These are phyloP conservation scores for Tetropium fuscum DNA, from an alignment of 2,888 invertebrate genomes.

Conservation along the genomic window DNA sequence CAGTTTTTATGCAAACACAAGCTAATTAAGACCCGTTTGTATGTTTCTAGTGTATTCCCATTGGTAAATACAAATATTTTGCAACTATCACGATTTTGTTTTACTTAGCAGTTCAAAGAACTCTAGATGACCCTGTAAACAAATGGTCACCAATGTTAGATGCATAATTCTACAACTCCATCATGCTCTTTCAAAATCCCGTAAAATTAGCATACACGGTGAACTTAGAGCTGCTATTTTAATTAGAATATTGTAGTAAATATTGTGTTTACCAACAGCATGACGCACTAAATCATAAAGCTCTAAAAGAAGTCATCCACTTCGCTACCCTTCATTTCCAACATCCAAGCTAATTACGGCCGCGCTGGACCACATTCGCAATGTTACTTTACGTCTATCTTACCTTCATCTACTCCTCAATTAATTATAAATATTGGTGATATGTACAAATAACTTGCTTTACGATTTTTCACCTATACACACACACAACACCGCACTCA, in stretches of 20 bases:
- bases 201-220: neutral
- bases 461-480: constrained; percentile 53
- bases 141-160: constrained; percentile 29
- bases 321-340: constrained; percentile 21
- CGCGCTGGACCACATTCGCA: neutral
- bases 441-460: constrained; percentile 59
- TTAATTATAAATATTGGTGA: constrained; percentile 57
- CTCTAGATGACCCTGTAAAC: constrained; percentile 54
- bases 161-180: constrained; percentile 1
- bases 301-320: constrained; percentile 50
- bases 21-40: neutral
- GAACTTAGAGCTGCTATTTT: constrained; percentile 5
- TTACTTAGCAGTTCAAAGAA: constrained; percentile 54
- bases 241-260: constrained; percentile 16
- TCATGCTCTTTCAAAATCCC: neutral
- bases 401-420: constrained; percentile 65
- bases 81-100: constrained; percentile 35
- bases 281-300: constrained; percentile 53
- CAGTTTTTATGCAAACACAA: neutral
- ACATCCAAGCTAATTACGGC: neutral
- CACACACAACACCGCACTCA: constrained; percentile 61
- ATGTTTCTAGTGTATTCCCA: constrained; percentile 14
- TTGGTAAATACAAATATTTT: constrained; percentile 25
- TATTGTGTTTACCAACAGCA: constrained; percentile 48
- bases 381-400: constrained; percentile 25